These are phyloP conservation scores for Myripristis jacobus DNA, from an alignment of 2,797 vertebrate genomes.

Conservation along the genomic window DNA sequence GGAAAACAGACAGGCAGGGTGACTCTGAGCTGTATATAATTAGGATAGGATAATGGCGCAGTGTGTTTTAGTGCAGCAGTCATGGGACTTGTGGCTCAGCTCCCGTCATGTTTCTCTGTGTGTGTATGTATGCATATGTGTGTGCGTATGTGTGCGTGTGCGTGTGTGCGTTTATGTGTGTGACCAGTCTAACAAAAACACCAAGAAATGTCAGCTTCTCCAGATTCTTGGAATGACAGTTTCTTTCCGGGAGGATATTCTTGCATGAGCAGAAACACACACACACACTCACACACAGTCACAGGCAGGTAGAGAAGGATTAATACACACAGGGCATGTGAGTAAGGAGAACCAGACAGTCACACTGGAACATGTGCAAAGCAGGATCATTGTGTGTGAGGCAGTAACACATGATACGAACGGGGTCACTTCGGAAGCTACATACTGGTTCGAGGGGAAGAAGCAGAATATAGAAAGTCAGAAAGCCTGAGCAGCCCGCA, in stretches of 20 bases:
- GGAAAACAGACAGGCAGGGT: conserved; percentile 48
- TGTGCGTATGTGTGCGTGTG: conserved; percentile 1
- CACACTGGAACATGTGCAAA: conserved; percentile 43
- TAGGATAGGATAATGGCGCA: conserved; percentile 64
- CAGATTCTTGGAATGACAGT: conserved; percentile 47
- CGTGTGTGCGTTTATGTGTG: conserved; percentile 14
- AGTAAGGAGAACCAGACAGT: conserved; percentile 36
- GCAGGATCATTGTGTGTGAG: conserved; percentile 15
- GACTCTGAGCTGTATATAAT: conserved; percentile 65
- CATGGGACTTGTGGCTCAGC: conserved; percentile 53
- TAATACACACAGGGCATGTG: conserved; percentile 11
- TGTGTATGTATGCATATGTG: too few species aligned
- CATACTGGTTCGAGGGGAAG: conserved; percentile 12
- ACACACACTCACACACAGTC: conserved; percentile 17
- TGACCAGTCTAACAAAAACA: conserved; percentile 32
- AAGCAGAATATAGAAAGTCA: conserved; percentile 21
- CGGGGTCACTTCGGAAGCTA: conserved; percentile 19
- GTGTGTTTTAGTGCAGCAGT: conserved; percentile 66
- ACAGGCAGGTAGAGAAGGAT: conserved; percentile 25
- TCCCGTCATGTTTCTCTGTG: not conserved
- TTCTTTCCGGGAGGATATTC: conserved; percentile 54
- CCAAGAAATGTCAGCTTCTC: conserved; percentile 38
- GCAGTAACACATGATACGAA: conserved; percentile 41
- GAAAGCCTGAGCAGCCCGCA: not conserved
- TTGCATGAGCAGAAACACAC: conserved; percentile 32